phyloP scores from a whole-genome alignment of 2,888 invertebrate species.

The Melanargia galathea region DNA sequence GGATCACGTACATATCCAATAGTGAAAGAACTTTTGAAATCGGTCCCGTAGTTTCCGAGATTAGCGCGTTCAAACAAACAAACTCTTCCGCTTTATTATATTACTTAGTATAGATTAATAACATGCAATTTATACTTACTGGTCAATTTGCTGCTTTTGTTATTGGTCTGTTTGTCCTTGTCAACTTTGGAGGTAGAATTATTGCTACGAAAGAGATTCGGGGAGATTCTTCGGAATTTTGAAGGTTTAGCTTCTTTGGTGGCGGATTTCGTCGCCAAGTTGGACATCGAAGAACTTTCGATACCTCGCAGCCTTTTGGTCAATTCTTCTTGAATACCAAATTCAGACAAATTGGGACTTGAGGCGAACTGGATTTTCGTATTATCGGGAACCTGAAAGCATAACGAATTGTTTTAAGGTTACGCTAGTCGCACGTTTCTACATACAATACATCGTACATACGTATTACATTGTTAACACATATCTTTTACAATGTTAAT shows the following conservation, averaged over 20 bases:
- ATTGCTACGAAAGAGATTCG: constrained; percentile 60
- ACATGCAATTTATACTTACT: constrained; percentile 51
- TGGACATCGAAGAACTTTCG: constrained; percentile 67
- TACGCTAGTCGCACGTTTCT: too few relatives aligned
- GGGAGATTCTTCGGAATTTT: constrained; percentile 61
- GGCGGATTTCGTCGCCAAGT: constrained; percentile 49
- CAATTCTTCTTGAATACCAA: constrained; percentile 53
- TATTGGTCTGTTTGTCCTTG: constrained; percentile 50
- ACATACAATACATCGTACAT: too few relatives aligned
- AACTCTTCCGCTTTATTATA: background rate
- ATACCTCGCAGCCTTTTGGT: constrained; percentile 55
- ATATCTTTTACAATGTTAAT: too few relatives aligned
- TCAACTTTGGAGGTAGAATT: constrained; percentile 45
- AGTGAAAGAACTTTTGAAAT: too few relatives aligned
- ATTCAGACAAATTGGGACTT: constrained; percentile 66
- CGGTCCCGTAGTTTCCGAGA: too few relatives aligned
- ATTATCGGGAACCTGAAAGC: constrained; percentile 59
- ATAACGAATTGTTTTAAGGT: background rate
- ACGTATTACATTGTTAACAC: too few relatives aligned
- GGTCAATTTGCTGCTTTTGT: constrained; percentile 55
- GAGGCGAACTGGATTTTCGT: constrained; percentile 68
- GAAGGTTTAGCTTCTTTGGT: constrained; percentile 55
- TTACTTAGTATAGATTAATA: background rate
- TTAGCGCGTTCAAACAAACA: background rate
- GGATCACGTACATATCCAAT: too few relatives aligned